These are phyloP conservation scores for Galleria mellonella DNA, from an alignment of 1,140 invertebrate species.

Conservation along the genomic window DNA sequence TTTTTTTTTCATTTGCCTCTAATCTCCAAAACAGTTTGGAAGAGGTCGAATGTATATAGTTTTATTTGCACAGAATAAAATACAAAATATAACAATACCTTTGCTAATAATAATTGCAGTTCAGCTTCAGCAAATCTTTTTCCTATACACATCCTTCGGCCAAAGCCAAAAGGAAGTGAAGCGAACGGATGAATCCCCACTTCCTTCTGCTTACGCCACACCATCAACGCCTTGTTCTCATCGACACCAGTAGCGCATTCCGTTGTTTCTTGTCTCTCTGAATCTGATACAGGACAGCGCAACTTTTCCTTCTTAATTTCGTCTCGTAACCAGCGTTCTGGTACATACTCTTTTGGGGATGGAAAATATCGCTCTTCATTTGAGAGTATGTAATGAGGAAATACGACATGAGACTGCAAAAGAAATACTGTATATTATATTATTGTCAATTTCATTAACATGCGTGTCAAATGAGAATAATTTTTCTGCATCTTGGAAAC, in stretches of 20 bases:
- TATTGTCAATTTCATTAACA: too few species aligned
- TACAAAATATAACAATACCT: constrained; percentile 26
- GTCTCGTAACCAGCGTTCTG: constrained; percentile 84
- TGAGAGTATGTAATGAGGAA: constrained; percentile 87
- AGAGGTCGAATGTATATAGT: too few species aligned
- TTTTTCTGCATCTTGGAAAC: too few species aligned
- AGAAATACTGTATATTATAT: background rate
- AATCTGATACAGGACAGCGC: constrained; percentile 4
- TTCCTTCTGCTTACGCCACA: constrained; percentile 52
- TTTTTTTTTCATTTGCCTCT: too few species aligned
- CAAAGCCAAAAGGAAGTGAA: constrained; percentile 88
- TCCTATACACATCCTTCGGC: constrained; percentile 87
- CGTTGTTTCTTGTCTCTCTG: constrained; percentile 2
- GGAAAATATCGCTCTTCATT: constrained; percentile 82
- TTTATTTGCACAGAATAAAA: too few species aligned
- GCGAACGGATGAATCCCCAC: constrained; percentile 81
- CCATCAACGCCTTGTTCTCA: constrained; percentile 16
- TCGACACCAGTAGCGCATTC: constrained; percentile 8
- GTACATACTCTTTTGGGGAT: constrained; percentile 79
- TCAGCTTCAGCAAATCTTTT: constrained; percentile 88
- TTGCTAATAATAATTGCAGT: constrained; percentile 81
- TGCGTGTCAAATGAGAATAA: too few species aligned
- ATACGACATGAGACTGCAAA: constrained; percentile 85
- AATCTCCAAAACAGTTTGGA: too few species aligned
- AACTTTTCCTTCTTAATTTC: constrained; percentile 11